Conservation (phyloP, 1,140 invertebrate genomes). For the Rhagoletis pomonella region DNA sequence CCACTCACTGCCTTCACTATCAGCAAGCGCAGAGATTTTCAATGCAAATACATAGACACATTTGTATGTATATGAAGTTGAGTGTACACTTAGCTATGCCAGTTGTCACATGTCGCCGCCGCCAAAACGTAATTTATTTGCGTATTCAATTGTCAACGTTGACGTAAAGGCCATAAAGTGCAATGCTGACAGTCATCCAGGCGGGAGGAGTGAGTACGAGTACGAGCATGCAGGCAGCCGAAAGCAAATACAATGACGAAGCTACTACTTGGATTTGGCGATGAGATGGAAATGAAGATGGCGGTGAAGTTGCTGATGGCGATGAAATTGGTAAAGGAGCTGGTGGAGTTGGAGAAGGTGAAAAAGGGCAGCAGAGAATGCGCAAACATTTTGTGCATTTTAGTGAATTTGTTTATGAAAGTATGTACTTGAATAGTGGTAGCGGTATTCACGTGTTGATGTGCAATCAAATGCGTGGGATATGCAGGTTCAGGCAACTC, state of each 20-base stretch:
- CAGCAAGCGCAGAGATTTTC: conserved; percentile 20
- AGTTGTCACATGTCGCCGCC: conserved; percentile 47
- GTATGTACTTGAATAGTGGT: not conserved
- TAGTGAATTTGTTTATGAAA: conserved; percentile 8
- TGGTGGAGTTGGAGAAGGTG: not conserved
- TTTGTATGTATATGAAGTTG: not conserved
- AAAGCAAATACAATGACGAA: conserved; percentile 9
- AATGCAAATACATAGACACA: conserved; percentile 10
- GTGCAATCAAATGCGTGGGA: not conserved
- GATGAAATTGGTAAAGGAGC: not conserved
- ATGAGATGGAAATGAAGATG: conserved; percentile 24
- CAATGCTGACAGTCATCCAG: conserved; percentile 37
- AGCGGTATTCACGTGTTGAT: not conserved
- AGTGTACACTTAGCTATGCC: conserved; percentile 26
- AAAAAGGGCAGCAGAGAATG: not conserved
- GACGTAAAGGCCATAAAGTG: conserved; percentile 50
- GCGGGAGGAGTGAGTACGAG: not conserved
- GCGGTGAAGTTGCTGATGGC: not conserved
- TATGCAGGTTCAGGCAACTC: no score
- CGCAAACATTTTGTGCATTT: not conserved
- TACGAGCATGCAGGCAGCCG: not conserved
- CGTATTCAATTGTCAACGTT: conserved; percentile 53
- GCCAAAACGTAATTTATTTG: conserved; percentile 51
- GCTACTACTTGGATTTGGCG: not conserved
- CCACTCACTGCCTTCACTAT: not conserved